phyloP scores from a whole-genome alignment of 2,797 vertebrate genomes.

The Oreochromis grahami region DNA sequence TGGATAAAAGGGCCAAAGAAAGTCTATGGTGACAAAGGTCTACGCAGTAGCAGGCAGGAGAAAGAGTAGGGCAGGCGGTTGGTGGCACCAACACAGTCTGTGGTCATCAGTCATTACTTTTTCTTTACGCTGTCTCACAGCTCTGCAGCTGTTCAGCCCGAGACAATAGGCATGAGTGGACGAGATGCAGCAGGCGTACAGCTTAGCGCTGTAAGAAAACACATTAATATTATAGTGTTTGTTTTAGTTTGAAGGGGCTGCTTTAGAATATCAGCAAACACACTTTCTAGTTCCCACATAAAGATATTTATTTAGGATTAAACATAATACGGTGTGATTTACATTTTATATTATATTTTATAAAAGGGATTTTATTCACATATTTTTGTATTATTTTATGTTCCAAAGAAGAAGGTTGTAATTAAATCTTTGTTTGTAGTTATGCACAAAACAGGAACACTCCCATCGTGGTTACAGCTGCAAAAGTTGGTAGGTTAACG shows the following conservation, averaged over 20 bases:
- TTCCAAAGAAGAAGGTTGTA: not conserved
- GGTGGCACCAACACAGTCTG: not conserved
- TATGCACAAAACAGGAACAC: not conserved
- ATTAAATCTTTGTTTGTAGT: not conserved
- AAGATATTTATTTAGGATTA: not conserved
- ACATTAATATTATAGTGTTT: not conserved
- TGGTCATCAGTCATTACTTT: conserved; percentile 28
- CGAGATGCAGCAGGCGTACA: conserved; percentile 23
- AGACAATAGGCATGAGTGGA: conserved; percentile 39
- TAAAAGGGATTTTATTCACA: not conserved
- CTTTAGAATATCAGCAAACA: not conserved
- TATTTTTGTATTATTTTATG: not conserved
- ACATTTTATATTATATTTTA: not conserved
- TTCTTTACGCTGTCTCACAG: conserved; percentile 8
- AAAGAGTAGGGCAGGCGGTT: not conserved
- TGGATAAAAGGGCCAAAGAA: not conserved
- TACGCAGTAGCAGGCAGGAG: not conserved
- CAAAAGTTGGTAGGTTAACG: not conserved
- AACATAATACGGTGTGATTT: not conserved
- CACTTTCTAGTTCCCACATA: not conserved
- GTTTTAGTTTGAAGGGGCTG: not conserved
- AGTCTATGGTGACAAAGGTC: not conserved
- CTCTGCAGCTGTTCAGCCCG: conserved; percentile 46
- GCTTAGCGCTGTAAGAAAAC: conserved; percentile 13
- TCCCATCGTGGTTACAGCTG: not conserved